A percentile compares a stretch with the other conserved stretches of the same genome.
phyloP scores from a whole-genome alignment of 2,113 vertebrate genomes.

The Hippocampus guttulatus region DNA sequence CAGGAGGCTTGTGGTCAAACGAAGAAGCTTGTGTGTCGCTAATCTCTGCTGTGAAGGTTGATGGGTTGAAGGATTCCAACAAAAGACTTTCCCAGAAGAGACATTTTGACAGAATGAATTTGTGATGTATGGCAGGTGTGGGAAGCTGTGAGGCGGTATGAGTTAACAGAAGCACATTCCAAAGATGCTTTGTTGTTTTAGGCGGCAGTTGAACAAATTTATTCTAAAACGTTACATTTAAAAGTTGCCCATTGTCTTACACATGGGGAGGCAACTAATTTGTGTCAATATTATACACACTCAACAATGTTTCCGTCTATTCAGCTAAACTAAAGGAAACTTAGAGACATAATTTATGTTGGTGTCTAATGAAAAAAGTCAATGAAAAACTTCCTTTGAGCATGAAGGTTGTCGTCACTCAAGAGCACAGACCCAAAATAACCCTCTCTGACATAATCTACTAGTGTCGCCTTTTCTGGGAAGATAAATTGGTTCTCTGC shows the following conservation, averaged over 20 bases:
- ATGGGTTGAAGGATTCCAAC: slow-evolving; percentile 37
- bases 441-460: slow-evolving; percentile 50
- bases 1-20: neutral
- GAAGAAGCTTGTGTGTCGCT: slow-evolving; percentile 1
- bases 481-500: slow-evolving; percentile 52
- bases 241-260: neutral
- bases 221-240: neutral
- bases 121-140: neutral
- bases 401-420: slow-evolving; percentile 23
- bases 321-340: neutral
- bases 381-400: too few species aligned
- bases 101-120: slow-evolving; percentile 7
- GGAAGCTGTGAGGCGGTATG: neutral
- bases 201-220: neutral
- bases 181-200: neutral
- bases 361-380: slow-evolving; percentile 22
- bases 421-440: slow-evolving; percentile 40
- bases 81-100: slow-evolving; percentile 12
- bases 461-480: slow-evolving; percentile 46
- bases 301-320: neutral
- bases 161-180: neutral
- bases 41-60: slow-evolving; percentile 33
- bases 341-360: neutral
- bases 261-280: neutral
- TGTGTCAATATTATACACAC: neutral